Evolutionary conservation across 2,888 invertebrate species (phyloP).

Genomic region (Nomada fucata): DNA sequence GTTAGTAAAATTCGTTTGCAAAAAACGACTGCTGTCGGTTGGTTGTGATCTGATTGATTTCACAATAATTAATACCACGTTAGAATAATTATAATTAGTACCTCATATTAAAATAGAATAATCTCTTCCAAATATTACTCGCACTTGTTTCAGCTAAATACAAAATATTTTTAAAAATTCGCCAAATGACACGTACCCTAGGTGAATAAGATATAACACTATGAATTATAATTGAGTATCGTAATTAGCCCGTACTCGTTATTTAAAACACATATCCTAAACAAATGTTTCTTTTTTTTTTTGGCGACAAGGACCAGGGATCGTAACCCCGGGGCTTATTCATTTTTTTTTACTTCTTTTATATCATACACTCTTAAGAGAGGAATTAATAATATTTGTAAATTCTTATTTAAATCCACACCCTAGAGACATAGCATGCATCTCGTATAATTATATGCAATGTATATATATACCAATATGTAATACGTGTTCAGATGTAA

Average conservation of each 20-base stretch:
- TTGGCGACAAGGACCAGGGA: slow-evolving; percentile 36
- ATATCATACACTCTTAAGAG: not conserved
- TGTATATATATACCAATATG: not conserved
- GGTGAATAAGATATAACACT: slow-evolving; percentile 26
- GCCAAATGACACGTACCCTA: slow-evolving; percentile 32
- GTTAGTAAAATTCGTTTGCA: not conserved
- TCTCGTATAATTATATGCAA: slow-evolving; percentile 11
- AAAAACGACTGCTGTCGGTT: not conserved
- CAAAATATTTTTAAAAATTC: not conserved
- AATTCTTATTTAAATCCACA: slow-evolving; percentile 8
- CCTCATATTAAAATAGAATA: no score
- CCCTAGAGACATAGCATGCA: slow-evolving; percentile 17
- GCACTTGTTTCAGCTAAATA: slow-evolving; percentile 20
- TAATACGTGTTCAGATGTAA: slow-evolving; percentile 4
- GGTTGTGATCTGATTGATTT: not conserved
- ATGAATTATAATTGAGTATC: slow-evolving; percentile 26
- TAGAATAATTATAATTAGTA: not conserved
- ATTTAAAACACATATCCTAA: slow-evolving; percentile 44
- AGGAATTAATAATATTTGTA: slow-evolving; percentile 11
- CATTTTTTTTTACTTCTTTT: slow-evolving; percentile 28
- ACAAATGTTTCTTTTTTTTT: slow-evolving; percentile 47
- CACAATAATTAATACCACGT: not conserved
- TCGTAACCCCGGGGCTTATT: not conserved
- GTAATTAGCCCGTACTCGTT: slow-evolving; percentile 29
- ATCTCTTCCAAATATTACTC: not conserved